Evolutionary conservation across 2,888 invertebrate genomes (phyloP).

Genomic region (Octodonta nipae): DNA sequence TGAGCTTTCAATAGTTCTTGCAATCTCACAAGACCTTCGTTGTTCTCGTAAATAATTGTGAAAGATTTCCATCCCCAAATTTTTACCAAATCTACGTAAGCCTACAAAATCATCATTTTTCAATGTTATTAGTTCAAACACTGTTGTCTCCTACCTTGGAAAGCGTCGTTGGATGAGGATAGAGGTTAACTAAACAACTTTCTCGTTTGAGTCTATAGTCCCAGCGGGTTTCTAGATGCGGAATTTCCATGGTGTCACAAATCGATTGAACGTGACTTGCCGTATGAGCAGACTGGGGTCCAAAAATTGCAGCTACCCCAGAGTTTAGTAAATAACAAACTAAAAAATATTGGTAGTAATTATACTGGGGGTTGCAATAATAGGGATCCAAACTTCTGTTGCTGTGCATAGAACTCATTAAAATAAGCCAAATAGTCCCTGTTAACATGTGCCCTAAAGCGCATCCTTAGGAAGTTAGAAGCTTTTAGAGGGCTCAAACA

Average conservation of each 20-base stretch:
- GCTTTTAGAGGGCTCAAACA: too few species aligned
- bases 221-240: slow-evolving; percentile 90
- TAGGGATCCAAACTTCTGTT: too few species aligned
- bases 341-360: too few species aligned
- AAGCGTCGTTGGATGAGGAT: slow-evolving; percentile 79
- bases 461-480: too few species aligned
- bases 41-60: slow-evolving; percentile 91
- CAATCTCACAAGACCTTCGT: slow-evolving; percentile 77
- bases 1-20: slow-evolving; percentile 81
- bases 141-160: slow-evolving; percentile 50
- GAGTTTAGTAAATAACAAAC: slow-evolving; percentile 76
- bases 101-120: too few species aligned
- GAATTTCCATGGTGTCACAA: slow-evolving; percentile 91
- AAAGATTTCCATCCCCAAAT: slow-evolving; percentile 92
- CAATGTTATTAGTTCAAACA: too few species aligned
- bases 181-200: slow-evolving; percentile 84
- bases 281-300: slow-evolving; percentile 80
- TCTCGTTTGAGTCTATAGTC: slow-evolving; percentile 75
- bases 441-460: too few species aligned
- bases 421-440: too few species aligned
- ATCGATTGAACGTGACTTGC: slow-evolving; percentile 91
- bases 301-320: slow-evolving; percentile 88
- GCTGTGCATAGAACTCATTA: too few species aligned
- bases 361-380: too few species aligned
- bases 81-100: slow-evolving; percentile 79